phyloP scores from a whole-genome alignment of 2,113 vertebrate species.

The Antennarius striatus region DNA sequence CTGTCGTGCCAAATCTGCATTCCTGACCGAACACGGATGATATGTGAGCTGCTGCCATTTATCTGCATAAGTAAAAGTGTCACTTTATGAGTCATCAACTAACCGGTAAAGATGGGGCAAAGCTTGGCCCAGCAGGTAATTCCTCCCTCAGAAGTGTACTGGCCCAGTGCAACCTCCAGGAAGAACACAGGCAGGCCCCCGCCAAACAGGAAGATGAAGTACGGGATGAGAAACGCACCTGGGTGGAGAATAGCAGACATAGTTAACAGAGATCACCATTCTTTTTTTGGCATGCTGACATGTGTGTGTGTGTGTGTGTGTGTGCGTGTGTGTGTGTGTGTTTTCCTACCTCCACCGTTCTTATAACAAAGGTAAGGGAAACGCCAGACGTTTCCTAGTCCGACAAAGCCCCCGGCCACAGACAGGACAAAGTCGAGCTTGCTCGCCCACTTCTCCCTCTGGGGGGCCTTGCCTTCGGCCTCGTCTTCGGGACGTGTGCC shows the following conservation, averaged over 20 bases:
- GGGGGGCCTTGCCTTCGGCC: conserved; percentile 91
- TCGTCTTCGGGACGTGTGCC: conserved; percentile 95
- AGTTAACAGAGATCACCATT: not conserved
- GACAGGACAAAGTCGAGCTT: conserved; percentile 98
- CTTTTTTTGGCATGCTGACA: not conserved
- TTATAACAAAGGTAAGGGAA: conserved; percentile 99
- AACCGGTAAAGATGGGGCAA: conserved; percentile 97
- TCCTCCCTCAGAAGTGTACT: conserved; percentile 97
- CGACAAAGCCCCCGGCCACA: conserved; percentile 96
- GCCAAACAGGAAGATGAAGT: conserved; percentile 98
- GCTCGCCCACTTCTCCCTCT: conserved; percentile 97
- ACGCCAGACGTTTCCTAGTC: conserved; percentile 97
- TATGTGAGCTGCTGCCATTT: not conserved
- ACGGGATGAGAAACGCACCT: conserved; percentile 99
- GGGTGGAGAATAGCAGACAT: conserved; percentile 6
- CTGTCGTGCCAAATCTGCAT: conserved; percentile 14
- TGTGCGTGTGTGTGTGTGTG: not conserved
- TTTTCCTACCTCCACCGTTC: conserved; percentile 90
- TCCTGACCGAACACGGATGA: conserved; percentile 2
- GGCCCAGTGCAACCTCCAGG: conserved; percentile 95
- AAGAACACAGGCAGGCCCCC: conserved; percentile 98
- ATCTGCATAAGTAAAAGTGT: not conserved
- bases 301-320: not conserved
- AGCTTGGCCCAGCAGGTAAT: conserved; percentile 99
- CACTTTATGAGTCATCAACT: conserved; percentile 62